Evolutionary conservation across 1,140 invertebrate genomes (phyloP), one percentile per base, ranked within the genome.

Genomic region (Dendrolimus punctatus): DNA sequence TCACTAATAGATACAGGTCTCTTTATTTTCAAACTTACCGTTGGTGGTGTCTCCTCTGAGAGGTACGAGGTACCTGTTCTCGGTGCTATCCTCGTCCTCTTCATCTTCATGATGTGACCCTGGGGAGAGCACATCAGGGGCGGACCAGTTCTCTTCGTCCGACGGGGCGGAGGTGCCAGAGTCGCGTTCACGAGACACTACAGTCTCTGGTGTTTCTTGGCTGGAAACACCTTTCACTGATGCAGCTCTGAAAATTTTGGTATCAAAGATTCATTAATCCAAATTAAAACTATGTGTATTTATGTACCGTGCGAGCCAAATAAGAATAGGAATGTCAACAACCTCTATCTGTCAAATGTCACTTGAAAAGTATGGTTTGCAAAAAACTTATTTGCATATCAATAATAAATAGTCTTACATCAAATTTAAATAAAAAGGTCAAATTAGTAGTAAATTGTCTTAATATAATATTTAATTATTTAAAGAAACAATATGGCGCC

Each of bases 71-170:
- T 71, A 66, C 45, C 57, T 55, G 36, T 50, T 58, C 37, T 71
- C 68, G 1, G 62, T 54, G 2, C 66, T 51, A 10, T 62, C 55
- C 6, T 69, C 68, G 2, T 64, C 67, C 8, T 72, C 67, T 4
- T 73, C 69, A 0, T 76, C 71, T 4, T 71, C 70, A 6, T 53
- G 56, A 4, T 55, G 71, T 2, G 75, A 77, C 45, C 80, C 80
- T 0, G 80, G 80, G 0, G 78, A 83, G 49, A 84, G 66, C 41
- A 74, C 80, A 52, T 81, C 75, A 6, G 71, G 71, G 2, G 50
- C 62, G 6, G 71, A 74, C 60, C 71, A 76, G 40, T 56, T 58
- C 23, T 40, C 53, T 40, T 62, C 45, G 41, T 38, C 51, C 45
- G 44, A 40, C 59, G 58, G 40, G 46, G 49, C 55, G 41, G 56